Evolutionary conservation across 1,140 invertebrate genomes (phyloP).

Genomic region (Drosophila insularis): DNA sequence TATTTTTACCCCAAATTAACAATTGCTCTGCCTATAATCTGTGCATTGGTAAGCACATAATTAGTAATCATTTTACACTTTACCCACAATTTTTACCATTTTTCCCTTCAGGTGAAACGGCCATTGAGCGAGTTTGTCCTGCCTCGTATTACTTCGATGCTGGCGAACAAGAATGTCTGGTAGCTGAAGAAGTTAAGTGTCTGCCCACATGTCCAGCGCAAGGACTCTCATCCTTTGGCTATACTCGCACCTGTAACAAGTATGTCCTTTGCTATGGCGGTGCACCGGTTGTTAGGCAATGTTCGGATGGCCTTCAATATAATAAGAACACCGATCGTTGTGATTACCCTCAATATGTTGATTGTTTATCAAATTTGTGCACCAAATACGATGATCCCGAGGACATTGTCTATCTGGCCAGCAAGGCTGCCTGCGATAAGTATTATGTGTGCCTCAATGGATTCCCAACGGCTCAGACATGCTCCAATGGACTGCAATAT

Average conservation of each 20-base stretch:
- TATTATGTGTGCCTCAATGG: constrained; percentile 71
- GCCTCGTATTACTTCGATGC: constrained; percentile 55
- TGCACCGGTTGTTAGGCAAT: constrained; percentile 52
- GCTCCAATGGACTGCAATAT: constrained; percentile 61
- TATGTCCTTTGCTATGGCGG: constrained; percentile 69
- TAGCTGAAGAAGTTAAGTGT: constrained; percentile 43
- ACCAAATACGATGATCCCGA: constrained; percentile 53
- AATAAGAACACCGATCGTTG: constrained; percentile 71
- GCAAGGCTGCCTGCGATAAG: constrained; percentile 64
- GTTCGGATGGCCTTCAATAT: constrained; percentile 67
- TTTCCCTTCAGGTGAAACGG: constrained; percentile 24
- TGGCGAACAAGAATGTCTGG: constrained; percentile 53
- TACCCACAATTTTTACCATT: no score
- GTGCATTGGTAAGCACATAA: constrained; percentile 53
- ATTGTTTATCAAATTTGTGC: constrained; percentile 73
- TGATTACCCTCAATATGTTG: constrained; percentile 72
- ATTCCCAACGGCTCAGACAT: constrained; percentile 45
- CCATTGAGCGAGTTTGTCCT: constrained; percentile 40
- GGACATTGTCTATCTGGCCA: constrained; percentile 61
- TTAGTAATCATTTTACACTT: no score
- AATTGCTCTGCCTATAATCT: constrained; percentile 67
- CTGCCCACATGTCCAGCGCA: constrained; percentile 48
- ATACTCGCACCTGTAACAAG: constrained; percentile 74
- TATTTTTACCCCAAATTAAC: constrained; percentile 60
- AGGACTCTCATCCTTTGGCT: constrained; percentile 59